phyloP scores from a whole-genome alignment of 2,797 vertebrate genomes.

The Sparus aurata region DNA sequence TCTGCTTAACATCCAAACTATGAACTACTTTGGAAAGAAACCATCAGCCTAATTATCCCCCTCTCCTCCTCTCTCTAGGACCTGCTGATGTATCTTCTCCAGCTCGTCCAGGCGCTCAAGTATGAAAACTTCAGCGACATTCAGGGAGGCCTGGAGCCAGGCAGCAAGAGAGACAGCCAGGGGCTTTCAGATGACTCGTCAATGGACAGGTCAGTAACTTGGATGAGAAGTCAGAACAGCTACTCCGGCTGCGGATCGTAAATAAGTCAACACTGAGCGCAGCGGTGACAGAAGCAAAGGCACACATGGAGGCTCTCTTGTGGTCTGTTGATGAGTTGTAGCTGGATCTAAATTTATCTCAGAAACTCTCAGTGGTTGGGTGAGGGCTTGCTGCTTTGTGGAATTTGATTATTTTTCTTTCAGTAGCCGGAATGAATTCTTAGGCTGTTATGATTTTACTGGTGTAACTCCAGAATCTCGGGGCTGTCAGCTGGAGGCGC shows the following conservation, averaged over 20 bases:
- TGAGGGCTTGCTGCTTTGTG: slow-evolving; percentile 17
- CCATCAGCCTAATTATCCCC: neutral
- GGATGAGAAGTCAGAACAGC: slow-evolving; percentile 12
- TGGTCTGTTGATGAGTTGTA: slow-evolving; percentile 5
- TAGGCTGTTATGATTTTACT: slow-evolving; percentile 49
- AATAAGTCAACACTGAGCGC: slow-evolving; percentile 24
- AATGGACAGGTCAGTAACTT: slow-evolving; percentile 89
- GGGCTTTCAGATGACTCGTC: slow-evolving; percentile 89
- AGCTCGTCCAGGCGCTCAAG: slow-evolving; percentile 97
- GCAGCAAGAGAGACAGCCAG: slow-evolving; percentile 92
- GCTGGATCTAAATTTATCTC: slow-evolving; percentile 62
- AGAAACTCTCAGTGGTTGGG: slow-evolving; percentile 11
- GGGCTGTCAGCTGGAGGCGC: slow-evolving; percentile 28
- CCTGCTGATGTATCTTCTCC: slow-evolving; percentile 97
- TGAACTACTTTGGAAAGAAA: neutral
- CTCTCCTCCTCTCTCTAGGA: slow-evolving; percentile 81
- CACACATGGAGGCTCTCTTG: slow-evolving; percentile 9
- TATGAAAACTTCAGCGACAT: slow-evolving; percentile 98
- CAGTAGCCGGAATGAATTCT: slow-evolving; percentile 49
- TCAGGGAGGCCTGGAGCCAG: slow-evolving; percentile 93
- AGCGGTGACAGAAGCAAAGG: slow-evolving; percentile 2
- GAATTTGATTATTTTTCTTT: slow-evolving; percentile 70
- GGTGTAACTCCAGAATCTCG: slow-evolving; percentile 31
- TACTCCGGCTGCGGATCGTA: slow-evolving; percentile 24
- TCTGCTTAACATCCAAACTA: neutral